Conservation (phyloP, 1,140 invertebrate genomes). For the Kradibia gibbosae region DNA sequence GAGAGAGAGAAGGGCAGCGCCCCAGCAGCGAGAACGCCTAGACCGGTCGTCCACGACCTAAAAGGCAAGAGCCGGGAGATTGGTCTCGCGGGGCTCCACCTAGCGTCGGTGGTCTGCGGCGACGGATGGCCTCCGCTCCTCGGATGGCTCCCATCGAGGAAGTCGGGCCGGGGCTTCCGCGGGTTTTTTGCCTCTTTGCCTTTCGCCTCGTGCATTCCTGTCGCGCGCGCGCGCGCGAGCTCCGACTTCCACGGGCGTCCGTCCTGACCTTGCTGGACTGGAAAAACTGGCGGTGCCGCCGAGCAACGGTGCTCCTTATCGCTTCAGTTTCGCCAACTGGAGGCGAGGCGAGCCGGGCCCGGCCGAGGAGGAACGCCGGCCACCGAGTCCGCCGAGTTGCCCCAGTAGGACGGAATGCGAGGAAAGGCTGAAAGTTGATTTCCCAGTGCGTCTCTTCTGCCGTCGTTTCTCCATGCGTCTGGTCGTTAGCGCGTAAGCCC, state of each 20-base stretch:
- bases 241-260: conserved; percentile 10
- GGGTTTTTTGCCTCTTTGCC: conserved; percentile 6
- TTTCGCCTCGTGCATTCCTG: conserved; percentile 10
- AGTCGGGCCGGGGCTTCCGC: background rate
- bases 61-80: conserved; percentile 59
- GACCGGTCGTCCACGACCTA: conserved; percentile 64
- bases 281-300: conserved; percentile 44
- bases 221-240: background rate
- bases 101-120: background rate
- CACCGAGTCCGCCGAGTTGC: background rate
- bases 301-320: conserved; percentile 23
- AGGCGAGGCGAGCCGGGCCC: background rate
- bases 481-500: conserved; percentile 47
- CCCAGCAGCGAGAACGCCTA: conserved; percentile 64
- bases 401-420: conserved; percentile 6
- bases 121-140: background rate
- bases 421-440: conserved; percentile 42
- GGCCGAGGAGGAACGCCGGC: background rate
- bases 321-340: background rate
- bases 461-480: conserved; percentile 52
- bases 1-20: conserved; percentile 8
- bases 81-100: background rate
- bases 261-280: conserved; percentile 49
- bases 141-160: background rate
- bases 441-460: conserved; percentile 51